Evolutionary conservation across 2,797 vertebrate genomes (phyloP).

Genomic region (Gallinago nigripennis): DNA sequence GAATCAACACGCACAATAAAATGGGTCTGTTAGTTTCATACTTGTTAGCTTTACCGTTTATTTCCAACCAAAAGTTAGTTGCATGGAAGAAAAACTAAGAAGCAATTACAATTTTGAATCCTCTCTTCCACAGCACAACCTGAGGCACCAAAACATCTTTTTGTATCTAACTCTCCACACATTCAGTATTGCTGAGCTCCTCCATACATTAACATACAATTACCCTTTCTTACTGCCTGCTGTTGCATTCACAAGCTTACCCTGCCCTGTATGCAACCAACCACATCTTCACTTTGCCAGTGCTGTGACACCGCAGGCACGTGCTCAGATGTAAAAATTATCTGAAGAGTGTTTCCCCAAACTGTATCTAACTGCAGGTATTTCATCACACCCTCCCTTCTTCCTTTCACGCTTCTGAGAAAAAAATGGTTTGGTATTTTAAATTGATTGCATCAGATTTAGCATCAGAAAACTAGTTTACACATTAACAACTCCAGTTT

Average conservation of each 20-base stretch:
- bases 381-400: not conserved
- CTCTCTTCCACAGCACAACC: not conserved
- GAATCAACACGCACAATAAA: not conserved
- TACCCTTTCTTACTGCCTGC: not conserved
- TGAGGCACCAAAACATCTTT: not conserved
- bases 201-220: not conserved
- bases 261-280: not conserved
- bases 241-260: not conserved
- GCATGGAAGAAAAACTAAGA: not conserved
- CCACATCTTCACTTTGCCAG: not conserved
- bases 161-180: not conserved
- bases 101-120: not conserved
- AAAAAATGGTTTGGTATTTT: not conserved
- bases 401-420: not conserved
- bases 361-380: not conserved
- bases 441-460: not conserved
- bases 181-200: not conserved
- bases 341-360: not conserved
- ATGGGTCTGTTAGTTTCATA: not conserved
- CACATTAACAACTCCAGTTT: not conserved
- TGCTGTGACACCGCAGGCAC: not conserved
- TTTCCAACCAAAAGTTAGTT: not conserved
- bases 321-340: not conserved
- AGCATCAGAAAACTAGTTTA: not conserved
- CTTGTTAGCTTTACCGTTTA: not conserved